Evolutionary conservation across 2,888 invertebrate species (phyloP).

Genomic region (Cantharis flavilabris): DNA sequence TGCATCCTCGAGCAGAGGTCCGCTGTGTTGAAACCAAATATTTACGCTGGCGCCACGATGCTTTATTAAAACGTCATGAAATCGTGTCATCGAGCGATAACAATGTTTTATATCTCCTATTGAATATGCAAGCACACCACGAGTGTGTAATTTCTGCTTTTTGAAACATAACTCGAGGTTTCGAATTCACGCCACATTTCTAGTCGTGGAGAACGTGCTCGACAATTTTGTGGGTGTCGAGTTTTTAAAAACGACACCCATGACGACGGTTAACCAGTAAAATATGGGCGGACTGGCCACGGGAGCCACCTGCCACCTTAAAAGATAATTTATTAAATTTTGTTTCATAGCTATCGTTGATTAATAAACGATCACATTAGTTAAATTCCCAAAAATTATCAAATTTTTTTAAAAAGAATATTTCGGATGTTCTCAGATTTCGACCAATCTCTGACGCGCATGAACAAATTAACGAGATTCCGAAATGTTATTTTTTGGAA

Average conservation of each 20-base stretch:
- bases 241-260: background rate
- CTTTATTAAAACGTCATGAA: constrained; percentile 43
- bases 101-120: constrained; percentile 30
- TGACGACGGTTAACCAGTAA: background rate
- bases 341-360: too few species aligned
- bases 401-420: too few species aligned
- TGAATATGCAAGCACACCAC: background rate
- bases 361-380: too few species aligned
- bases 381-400: too few species aligned
- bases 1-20: constrained; percentile 16
- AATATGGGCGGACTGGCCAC: background rate
- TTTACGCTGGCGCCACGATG: constrained; percentile 47
- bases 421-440: too few species aligned
- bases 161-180: background rate
- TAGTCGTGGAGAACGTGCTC: background rate
- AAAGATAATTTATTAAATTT: too few species aligned
- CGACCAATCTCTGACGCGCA: too few species aligned
- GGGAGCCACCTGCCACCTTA: too few species aligned
- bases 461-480: too few species aligned
- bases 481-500: too few species aligned
- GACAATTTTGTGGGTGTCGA: background rate
- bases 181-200: background rate
- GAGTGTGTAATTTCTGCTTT: background rate
- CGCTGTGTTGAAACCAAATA: constrained; percentile 39
- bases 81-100: constrained; percentile 35